Evolutionary conservation across 35 echinoderm and acorn worm species (phyloP).

Genomic region (Eucidaris tribuloides): DNA sequence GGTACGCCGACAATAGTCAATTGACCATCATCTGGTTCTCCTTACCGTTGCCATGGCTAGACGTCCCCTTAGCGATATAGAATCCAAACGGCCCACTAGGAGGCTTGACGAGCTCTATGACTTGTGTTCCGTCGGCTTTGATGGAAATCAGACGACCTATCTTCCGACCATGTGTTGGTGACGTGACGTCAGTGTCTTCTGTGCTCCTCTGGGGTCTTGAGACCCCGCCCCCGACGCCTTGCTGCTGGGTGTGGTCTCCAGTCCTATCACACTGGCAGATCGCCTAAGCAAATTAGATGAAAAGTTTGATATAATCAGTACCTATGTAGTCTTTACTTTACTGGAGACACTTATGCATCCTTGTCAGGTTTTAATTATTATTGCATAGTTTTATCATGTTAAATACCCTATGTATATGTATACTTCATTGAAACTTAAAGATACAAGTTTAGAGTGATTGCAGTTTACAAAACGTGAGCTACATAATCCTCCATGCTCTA

Average conservation of each 20-base stretch:
- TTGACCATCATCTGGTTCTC: background rate
- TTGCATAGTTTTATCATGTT: no score
- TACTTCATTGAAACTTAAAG: no score
- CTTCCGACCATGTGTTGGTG: constrained; percentile 79
- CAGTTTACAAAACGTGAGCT: no score
- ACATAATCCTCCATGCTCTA: no score
- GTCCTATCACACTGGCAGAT: constrained; percentile 65
- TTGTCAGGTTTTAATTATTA: no score
- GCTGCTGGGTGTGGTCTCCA: background rate
- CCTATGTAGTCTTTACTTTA: no score
- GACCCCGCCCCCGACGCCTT: background rate
- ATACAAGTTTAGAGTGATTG: no score
- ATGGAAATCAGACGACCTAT: constrained; percentile 67
- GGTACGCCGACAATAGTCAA: no score
- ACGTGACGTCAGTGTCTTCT: constrained; percentile 63
- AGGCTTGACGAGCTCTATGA: constrained; percentile 79
- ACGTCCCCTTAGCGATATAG: constrained; percentile 89
- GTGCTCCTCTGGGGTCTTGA: constrained; percentile 41
- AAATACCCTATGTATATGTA: no score
- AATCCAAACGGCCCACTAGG: constrained; percentile 98
- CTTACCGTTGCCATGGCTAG: constrained; percentile 68
- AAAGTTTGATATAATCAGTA: no score
- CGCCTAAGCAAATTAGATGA: constrained; percentile 1
- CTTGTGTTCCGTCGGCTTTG: constrained; percentile 73
- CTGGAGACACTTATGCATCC: no score